These are phyloP conservation scores for Diplogasteroides magnus DNA, from an alignment of 1,140 invertebrate species.

Conservation along the genomic window DNA sequence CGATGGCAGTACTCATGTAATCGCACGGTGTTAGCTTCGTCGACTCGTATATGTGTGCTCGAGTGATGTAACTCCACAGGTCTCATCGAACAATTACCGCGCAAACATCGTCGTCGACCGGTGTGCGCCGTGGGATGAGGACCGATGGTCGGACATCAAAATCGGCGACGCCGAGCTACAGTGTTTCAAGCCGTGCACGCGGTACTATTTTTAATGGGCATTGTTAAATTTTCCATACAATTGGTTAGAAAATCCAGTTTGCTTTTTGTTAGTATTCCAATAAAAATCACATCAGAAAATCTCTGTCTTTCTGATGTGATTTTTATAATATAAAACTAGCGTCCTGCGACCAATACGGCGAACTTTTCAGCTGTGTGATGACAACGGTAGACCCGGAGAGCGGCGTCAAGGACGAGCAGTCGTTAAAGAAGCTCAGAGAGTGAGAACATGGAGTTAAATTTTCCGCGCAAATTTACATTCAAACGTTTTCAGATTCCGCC, in stretches of 20 bases:
- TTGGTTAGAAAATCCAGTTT: background rate
- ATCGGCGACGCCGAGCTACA: slow-evolving; percentile 40
- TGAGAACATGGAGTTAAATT: slow-evolving; percentile 1
- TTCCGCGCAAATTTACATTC: background rate
- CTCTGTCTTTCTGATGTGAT: slow-evolving; percentile 1
- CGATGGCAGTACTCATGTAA: background rate
- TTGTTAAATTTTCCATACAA: background rate
- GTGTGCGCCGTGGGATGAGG: slow-evolving; percentile 51
- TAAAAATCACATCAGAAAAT: background rate
- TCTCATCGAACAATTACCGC: slow-evolving; percentile 47
- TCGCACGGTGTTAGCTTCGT: background rate
- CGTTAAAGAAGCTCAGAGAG: slow-evolving; percentile 45
- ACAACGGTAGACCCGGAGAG: slow-evolving; percentile 50
- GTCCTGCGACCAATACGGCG: too few relatives aligned
- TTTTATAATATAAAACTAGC: background rate
- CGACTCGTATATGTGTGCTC: background rate
- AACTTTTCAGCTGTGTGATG: slow-evolving; percentile 43
- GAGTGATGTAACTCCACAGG: slow-evolving; percentile 1
- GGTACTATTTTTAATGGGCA: slow-evolving; percentile 19
- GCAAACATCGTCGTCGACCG: slow-evolving; percentile 52
- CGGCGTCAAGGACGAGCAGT: slow-evolving; percentile 50
- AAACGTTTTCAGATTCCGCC: slow-evolving; percentile 34
- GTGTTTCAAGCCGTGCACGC: slow-evolving; percentile 43
- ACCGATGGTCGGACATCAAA: slow-evolving; percentile 38
- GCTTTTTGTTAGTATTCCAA: background rate